Evolutionary conservation across 2,113 vertebrate species (phyloP), one percentile per base, ranked within the genome.

Genomic region (Zosterops borbonicus): DNA sequence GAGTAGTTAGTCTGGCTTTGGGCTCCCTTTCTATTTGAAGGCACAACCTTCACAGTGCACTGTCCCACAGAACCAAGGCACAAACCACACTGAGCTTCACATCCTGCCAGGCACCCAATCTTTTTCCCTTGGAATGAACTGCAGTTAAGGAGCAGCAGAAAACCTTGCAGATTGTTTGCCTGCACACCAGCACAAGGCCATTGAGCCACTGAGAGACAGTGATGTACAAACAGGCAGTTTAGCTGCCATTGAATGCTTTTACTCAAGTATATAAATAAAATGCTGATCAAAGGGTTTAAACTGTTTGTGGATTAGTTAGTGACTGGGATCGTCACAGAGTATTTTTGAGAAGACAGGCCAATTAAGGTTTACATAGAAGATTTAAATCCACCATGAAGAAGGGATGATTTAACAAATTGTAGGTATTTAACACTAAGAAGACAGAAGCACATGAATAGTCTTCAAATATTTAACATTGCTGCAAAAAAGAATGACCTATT

Each of bases 281-380:
- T 47, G 37, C 73, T 69, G 47, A 71, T 73, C 80, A 88, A 95
- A 91, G n/a, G 20, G 27, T 70, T 96, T 92, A 75, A 94, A 93
- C 68, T 31, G 35, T 78, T 95, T 84, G 95, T 75, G 58, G 58
- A 85, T 93, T 94, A 89, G 63, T 76, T 79, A 95, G 94, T 84
- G 80, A 84, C 90, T 79, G 86, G 74, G 58, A 89, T 77, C 3
- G 13, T 91, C 83, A 47, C 74, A 92, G 68, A 64, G 39, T 59
- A 65, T 20, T 92, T 96, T 88, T 90, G 55, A 94, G 71, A 94
- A 88, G 92, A 90, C 55, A 67, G 58, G 62, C 69, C 90, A 90
- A 94, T 96, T 90, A 95, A 95, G 80, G 63, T 79, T 92, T 88
- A 77, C 58, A 67, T 2, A 63, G 35, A 94, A 93, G 83, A 90